Base-by-base conservation (phyloP, 1,140 invertebrate species). In the Pseudomyrmex flavicornis region DNA sequence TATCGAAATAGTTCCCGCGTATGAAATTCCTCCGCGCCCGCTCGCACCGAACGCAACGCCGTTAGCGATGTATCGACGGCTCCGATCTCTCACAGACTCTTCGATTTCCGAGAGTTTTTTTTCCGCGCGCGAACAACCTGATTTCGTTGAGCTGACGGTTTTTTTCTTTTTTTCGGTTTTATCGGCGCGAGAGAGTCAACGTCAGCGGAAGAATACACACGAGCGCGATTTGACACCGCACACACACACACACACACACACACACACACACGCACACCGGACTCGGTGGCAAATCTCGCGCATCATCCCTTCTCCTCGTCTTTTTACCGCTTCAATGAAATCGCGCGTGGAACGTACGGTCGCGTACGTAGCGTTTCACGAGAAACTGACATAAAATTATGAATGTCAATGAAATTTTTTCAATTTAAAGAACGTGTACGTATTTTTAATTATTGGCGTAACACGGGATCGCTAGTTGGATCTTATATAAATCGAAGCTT, bases 1-100 rank as follows among this genome's bases (percentile, higher is more conserved):
- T 83, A 77, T 88, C 85, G 82, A 89, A 89, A 88, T 89, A 89
- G 84, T 89, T 85, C 87, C 79, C 84, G 63, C 85, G 83, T 85
- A 72, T 66, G 72, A 79, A 85, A 77, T 54, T 76, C 46, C 68
- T 48, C 8, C 48, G 61, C 77, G 56, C 17, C 52, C 54, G 5
- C 76, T 75, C 54, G 44, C n/a, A 12, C 17, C 59, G 22, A 63
- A 54, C 35, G 35, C 35, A 35, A 35, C 5, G 5, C 35, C 35
- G 35, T 5, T 5, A 0, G 35, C 35, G 35, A 35, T 0, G 35
- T 35, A 35, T 7, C 35, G 35, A 35, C 35, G 35, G 35, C 5
- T 26, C 3, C 26, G 26, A 26, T 26, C 3, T 26, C 26, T 26
- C 26, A 26, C 26, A 26, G 22, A 26, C 3, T 26, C 3, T 26